Percentiles rank a stretch among this genome's conserved stretches.
phyloP scores from a whole-genome alignment of 37 sponge, comb jelly and placozoan species.

The Chondrosia reniformis region DNA sequence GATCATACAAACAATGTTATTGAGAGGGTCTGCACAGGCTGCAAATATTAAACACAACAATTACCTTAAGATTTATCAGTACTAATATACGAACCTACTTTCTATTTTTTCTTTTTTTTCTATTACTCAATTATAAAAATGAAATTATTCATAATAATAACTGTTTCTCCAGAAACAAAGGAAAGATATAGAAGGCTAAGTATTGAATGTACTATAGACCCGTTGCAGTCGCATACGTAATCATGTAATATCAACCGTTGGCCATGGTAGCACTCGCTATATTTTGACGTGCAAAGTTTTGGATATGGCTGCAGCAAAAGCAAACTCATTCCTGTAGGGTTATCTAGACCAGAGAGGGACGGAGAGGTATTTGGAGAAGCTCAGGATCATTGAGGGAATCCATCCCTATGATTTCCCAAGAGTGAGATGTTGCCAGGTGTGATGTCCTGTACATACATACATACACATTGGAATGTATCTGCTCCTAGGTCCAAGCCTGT shows the following conservation, averaged over 20 bases:
- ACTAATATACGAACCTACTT: no score
- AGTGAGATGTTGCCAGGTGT: neutral
- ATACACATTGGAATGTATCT: conserved; percentile 23
- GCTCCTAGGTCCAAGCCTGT: conserved; percentile 44
- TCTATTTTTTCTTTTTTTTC: no score
- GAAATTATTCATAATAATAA: no score
- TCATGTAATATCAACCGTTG: neutral
- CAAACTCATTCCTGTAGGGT: neutral
- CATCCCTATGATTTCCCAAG: neutral
- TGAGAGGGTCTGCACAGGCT: no score
- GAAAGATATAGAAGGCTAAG: no score
- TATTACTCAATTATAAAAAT: no score
- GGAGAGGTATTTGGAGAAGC: neutral
- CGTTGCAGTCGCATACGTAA: neutral
- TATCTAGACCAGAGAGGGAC: neutral
- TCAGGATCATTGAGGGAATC: neutral
- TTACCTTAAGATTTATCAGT: no score
- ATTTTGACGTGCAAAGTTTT: neutral
- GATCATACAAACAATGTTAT: no score
- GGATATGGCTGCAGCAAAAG: neutral
- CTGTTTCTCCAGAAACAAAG: no score
- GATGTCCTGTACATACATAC: neutral
- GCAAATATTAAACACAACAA: no score
- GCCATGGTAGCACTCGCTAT: neutral
- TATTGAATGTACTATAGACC: no score